A percentile compares a stretch with the other conserved stretches of the same genome.
Evolutionary conservation across 2,888 invertebrate genomes (phyloP).

Genomic region (Villa cingulata): DNA sequence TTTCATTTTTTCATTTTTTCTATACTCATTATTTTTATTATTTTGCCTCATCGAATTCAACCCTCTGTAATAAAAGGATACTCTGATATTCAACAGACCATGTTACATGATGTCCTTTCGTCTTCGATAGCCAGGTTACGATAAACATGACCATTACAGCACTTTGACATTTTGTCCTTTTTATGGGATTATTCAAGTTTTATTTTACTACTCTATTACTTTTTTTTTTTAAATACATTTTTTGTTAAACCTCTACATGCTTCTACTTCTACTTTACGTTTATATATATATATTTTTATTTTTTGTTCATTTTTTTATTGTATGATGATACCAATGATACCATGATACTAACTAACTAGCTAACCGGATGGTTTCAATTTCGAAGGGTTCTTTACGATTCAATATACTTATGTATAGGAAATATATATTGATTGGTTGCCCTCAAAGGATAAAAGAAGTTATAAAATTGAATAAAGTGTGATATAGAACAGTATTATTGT

Average conservation of each 20-base stretch:
- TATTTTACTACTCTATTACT: background rate
- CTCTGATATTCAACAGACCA: constrained; percentile 6
- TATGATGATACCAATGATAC: no score
- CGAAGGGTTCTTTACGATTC: constrained; percentile 8
- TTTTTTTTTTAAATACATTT: no score
- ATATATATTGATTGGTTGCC: constrained; percentile 13
- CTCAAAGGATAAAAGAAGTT: constrained; percentile 10
- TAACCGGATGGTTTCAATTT: constrained; percentile 10
- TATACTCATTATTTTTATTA: background rate
- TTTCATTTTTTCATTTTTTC: no score
- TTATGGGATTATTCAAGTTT: constrained; percentile 5
- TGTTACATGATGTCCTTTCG: constrained; percentile 8
- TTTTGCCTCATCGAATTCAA: constrained; percentile 6
- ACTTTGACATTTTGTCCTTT: constrained; percentile 6
- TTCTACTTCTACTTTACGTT: background rate
- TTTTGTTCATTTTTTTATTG: background rate
- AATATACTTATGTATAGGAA: constrained; percentile 5
- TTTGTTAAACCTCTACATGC: background rate
- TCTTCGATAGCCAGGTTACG: constrained; percentile 6
- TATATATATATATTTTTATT: no score
- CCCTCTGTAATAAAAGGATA: constrained; percentile 1
- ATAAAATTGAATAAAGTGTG: no score
- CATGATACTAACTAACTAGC: constrained; percentile 7
- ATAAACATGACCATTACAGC: constrained; percentile 19
- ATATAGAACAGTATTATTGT: no score